These are phyloP conservation scores for Aphrocallistes beatrix DNA, from an alignment of 37 sponge, comb jelly and placozoan species.

Conservation along the genomic window DNA sequence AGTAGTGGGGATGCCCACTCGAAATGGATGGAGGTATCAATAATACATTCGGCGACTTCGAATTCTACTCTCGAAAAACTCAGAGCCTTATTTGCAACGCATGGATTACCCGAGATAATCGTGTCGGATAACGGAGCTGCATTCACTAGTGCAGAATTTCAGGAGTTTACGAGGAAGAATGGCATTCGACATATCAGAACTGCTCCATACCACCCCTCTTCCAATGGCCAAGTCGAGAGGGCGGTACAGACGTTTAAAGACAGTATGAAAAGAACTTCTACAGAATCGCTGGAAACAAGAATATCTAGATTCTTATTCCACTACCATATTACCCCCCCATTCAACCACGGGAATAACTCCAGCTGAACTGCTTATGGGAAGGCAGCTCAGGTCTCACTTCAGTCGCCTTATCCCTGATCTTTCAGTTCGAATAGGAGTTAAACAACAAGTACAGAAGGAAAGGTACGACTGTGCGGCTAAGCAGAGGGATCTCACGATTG, in stretches of 20 bases:
- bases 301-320: conserved; percentile 24
- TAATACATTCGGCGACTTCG: too few relatives aligned
- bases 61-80: too few relatives aligned
- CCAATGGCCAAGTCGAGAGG: conserved; percentile 35
- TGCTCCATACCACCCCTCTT: conserved; percentile 34
- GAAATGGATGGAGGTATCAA: too few relatives aligned
- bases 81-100: too few relatives aligned
- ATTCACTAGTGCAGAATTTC: conserved; percentile 24
- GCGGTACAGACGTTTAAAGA: conserved; percentile 35
- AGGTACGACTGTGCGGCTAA: not conserved
- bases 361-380: conserved; percentile 26
- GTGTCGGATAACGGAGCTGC: too few relatives aligned
- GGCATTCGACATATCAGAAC: conserved; percentile 24
- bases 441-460: not conserved
- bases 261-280: not conserved
- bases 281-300: not conserved
- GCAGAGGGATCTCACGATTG: not conserved
- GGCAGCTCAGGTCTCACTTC: conserved; percentile 22
- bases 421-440: not conserved
- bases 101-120: too few relatives aligned
- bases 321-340: conserved; percentile 28
- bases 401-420: conserved; percentile 13
- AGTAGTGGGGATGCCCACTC: too few relatives aligned
- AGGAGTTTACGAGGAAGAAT: conserved; percentile 10
- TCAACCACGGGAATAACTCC: conserved; percentile 21